Percentiles rank a stretch among this genome's conserved stretches.
Evolutionary conservation across 53 echinoderm and acorn worm genomes (phyloP).

Genomic region (Antedon mediterranea): DNA sequence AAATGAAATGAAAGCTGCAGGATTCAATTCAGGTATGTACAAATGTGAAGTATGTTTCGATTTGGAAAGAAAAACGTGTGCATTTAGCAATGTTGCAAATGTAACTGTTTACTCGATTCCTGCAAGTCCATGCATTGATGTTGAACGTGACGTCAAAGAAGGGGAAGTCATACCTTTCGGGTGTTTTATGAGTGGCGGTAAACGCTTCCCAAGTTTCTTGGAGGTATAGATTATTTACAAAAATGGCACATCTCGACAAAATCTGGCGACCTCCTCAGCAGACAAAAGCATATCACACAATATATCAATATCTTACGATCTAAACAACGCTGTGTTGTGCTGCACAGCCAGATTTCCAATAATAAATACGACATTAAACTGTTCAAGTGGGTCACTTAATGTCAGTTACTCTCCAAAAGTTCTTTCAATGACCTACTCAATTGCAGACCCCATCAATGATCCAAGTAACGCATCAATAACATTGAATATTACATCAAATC

Average conservation of each 20-base stretch:
- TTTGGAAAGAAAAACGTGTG: not conserved
- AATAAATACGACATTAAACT: not conserved
- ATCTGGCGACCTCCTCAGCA: not conserved
- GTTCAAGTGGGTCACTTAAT: not conserved
- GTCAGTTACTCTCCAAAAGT: not conserved
- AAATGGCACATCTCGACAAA: not conserved
- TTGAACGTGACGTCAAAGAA: not conserved
- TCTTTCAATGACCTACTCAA: not conserved
- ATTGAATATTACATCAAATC: not conserved
- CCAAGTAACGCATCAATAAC: not conserved
- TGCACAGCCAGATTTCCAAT: not conserved
- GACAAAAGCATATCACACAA: not conserved
- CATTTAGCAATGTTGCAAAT: not conserved
- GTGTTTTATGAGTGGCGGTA: not conserved
- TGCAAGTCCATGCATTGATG: not conserved
- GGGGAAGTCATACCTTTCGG: not conserved
- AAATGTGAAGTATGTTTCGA: not conserved
- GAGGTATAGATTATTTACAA: not conserved
- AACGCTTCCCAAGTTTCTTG: not conserved
- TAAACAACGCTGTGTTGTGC: not conserved
- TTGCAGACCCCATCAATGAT: not conserved
- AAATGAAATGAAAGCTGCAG: too few species aligned
- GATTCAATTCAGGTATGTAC: not conserved
- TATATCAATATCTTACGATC: not conserved
- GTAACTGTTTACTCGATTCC: not conserved